These are phyloP conservation scores for Psettodes erumei DNA, from an alignment of 2,113 vertebrate genomes.

Conservation along the genomic window DNA sequence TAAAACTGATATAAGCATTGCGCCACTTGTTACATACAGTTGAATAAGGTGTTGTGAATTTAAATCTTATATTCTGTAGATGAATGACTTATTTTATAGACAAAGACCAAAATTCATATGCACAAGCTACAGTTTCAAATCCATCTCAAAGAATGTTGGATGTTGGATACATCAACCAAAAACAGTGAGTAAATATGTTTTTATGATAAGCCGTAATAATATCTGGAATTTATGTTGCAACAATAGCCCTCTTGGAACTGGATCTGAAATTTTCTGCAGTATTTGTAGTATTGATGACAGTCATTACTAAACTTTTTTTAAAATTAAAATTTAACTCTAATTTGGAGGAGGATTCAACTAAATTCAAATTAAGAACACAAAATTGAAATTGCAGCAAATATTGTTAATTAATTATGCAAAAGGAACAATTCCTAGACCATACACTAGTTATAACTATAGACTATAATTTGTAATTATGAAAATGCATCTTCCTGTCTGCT, in stretches of 20 bases:
- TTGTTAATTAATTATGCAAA: not conserved
- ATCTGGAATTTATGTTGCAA: not conserved
- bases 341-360: not conserved
- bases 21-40: not conserved
- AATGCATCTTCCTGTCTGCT: not conserved
- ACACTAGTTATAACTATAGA: not conserved
- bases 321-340: not conserved
- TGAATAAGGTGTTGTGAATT: not conserved
- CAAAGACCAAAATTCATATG: not conserved
- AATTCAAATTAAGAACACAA: not conserved
- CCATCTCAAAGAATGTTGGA: not conserved
- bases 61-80: not conserved
- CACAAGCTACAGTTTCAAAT: not conserved
- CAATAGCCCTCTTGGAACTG: not conserved
- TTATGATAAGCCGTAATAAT: not conserved
- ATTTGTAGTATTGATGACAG: not conserved
- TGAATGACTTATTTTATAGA: not conserved
- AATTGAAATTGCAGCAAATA: not conserved
- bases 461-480: not conserved
- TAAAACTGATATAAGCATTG: slow-evolving; percentile 13
- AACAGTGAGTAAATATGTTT: not conserved
- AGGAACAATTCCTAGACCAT: not conserved
- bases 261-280: not conserved
- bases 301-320: not conserved
- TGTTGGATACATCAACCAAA: not conserved